Evolutionary conservation across 1,140 invertebrate species (phyloP).

Genomic region (Globodera rostochiensis): DNA sequence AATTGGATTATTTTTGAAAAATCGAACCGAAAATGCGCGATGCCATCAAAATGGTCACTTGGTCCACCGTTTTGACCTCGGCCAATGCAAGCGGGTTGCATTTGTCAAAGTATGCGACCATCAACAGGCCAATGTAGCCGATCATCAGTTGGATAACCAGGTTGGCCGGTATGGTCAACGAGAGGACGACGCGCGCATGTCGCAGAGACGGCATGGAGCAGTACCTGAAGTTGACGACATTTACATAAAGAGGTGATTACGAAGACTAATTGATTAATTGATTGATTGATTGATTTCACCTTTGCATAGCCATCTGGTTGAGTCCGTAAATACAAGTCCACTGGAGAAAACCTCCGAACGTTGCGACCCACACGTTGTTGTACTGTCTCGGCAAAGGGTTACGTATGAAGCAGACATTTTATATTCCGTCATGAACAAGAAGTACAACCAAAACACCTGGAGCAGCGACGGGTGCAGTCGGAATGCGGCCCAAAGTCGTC

Average conservation of each 20-base stretch:
- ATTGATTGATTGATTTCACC: slow-evolving; percentile 9
- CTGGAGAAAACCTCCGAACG: slow-evolving; percentile 50
- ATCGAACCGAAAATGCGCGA: slow-evolving; percentile 54
- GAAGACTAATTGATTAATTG: slow-evolving; percentile 1
- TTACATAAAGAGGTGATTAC: neutral
- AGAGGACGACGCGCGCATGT: slow-evolving; percentile 45
- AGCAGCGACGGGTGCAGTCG: slow-evolving; percentile 39
- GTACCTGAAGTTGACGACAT: slow-evolving; percentile 15
- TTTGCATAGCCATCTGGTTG: slow-evolving; percentile 59
- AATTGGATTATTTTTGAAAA: slow-evolving; percentile 18
- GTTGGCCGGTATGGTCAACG: slow-evolving; percentile 39
- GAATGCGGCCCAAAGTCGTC: slow-evolving; percentile 46
- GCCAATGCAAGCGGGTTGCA: slow-evolving; percentile 52
- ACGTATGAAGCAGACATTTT: too few species aligned
- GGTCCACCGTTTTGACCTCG: slow-evolving; percentile 53
- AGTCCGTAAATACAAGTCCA: slow-evolving; percentile 55
- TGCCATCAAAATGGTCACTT: slow-evolving; percentile 52
- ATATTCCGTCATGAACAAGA: too few species aligned
- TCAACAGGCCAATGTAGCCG: slow-evolving; percentile 47
- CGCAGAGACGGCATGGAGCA: slow-evolving; percentile 50
- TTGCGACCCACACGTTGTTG: slow-evolving; percentile 48
- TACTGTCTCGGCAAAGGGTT: slow-evolving; percentile 37
- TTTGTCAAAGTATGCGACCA: slow-evolving; percentile 58
- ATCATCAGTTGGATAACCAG: slow-evolving; percentile 40
- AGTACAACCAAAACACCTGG: slow-evolving; percentile 31